Conservation (phyloP, 2,797 vertebrate species). For the Pempheris klunzingeri region DNA sequence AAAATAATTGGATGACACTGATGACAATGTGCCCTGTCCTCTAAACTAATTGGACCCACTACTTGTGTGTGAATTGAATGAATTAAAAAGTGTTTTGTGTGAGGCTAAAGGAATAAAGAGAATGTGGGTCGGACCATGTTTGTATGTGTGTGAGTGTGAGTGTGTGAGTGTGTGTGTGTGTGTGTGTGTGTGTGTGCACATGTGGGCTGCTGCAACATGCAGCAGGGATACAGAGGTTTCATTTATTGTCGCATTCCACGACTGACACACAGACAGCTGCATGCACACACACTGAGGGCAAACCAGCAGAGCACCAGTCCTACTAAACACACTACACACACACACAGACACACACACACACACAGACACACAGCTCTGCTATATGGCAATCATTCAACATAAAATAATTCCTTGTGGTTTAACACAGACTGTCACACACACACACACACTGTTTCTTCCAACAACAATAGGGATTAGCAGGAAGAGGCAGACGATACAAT, state of each 20-base stretch:
- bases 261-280: slow-evolving; percentile 74
- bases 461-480: slow-evolving; percentile 45
- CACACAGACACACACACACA: neutral
- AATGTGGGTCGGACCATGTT: slow-evolving; percentile 22
- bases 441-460: slow-evolving; percentile 1
- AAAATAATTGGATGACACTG: slow-evolving; percentile 43
- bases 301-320: slow-evolving; percentile 16
- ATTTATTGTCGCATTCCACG: slow-evolving; percentile 77
- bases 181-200: slow-evolving; percentile 16
- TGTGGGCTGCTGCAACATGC: slow-evolving; percentile 59
- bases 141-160: slow-evolving; percentile 1
- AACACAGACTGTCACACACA: slow-evolving; percentile 17
- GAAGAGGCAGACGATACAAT: slow-evolving; percentile 19
- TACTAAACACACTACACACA: slow-evolving; percentile 8
- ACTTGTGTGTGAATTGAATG: slow-evolving; percentile 12
- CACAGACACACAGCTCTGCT: slow-evolving; percentile 7
- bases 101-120: slow-evolving; percentile 24
- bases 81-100: slow-evolving; percentile 18
- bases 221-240: slow-evolving; percentile 69
- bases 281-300: slow-evolving; percentile 9
- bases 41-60: slow-evolving; percentile 30
- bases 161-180: slow-evolving; percentile 5
- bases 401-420: slow-evolving; percentile 14
- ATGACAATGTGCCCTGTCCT: slow-evolving; percentile 37
- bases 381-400: slow-evolving; percentile 32